These are phyloP conservation scores for Brachynemurus nebulosus DNA, from an alignment of 2,888 invertebrate species.

Conservation along the genomic window DNA sequence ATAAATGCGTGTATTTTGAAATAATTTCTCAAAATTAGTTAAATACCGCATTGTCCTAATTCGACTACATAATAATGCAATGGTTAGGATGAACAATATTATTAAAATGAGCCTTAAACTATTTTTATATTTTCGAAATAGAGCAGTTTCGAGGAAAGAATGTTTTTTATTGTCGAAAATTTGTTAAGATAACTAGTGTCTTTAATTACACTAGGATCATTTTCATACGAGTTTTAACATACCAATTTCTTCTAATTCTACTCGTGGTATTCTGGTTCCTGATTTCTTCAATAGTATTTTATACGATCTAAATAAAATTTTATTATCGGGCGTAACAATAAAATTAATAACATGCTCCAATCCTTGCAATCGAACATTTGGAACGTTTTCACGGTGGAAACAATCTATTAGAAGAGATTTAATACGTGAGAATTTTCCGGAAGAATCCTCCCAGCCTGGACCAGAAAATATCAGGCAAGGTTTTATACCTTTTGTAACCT, in stretches of 20 bases:
- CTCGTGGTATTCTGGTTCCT: slow-evolving; percentile 71
- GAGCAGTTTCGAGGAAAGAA: too few relatives aligned
- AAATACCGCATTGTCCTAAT: too few relatives aligned
- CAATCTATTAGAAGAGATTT: slow-evolving; percentile 85
- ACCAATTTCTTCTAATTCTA: slow-evolving; percentile 87
- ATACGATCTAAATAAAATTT: slow-evolving; percentile 62
- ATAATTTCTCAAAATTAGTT: too few relatives aligned
- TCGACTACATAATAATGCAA: too few relatives aligned
- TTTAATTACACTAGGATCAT: too few relatives aligned
- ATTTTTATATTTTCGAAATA: too few relatives aligned
- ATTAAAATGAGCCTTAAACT: too few relatives aligned
- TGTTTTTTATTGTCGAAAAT: too few relatives aligned
- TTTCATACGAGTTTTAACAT: too few relatives aligned
- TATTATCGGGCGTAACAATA: slow-evolving; percentile 63
- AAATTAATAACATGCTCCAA: slow-evolving; percentile 88
- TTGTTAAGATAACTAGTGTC: background rate
- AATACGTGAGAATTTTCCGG: slow-evolving; percentile 64
- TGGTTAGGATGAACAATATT: too few relatives aligned
- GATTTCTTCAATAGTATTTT: slow-evolving; percentile 83
- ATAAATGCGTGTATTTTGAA: too few relatives aligned
- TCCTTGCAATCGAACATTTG: slow-evolving; percentile 77
- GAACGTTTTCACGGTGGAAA: slow-evolving; percentile 73
- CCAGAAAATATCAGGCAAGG: slow-evolving; percentile 89
- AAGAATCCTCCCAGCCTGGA: slow-evolving; percentile 72
- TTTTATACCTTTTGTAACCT: slow-evolving; percentile 58